Evolutionary conservation across 2,797 vertebrate species (phyloP).

Genomic region (Leuciscus waleckii): DNA sequence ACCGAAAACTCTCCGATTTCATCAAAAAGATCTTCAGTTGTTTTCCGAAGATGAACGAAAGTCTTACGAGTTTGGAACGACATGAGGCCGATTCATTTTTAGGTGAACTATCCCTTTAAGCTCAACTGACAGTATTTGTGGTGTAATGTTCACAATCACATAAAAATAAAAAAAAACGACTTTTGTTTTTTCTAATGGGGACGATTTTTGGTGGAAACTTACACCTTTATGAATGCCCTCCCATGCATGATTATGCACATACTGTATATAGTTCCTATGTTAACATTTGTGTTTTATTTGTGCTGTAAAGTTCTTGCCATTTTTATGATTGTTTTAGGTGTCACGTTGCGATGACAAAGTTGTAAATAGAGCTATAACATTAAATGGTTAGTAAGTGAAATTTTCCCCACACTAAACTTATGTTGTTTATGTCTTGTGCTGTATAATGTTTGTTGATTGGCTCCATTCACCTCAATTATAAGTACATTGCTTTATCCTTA

Average conservation of each 20-base stretch:
- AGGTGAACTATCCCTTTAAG: too few species aligned
- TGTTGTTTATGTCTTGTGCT: neutral
- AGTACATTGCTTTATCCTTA: neutral
- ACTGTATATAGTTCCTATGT: neutral
- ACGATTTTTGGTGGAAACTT: too few species aligned
- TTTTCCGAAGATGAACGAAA: too few species aligned
- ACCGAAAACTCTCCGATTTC: too few species aligned
- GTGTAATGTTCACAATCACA: neutral
- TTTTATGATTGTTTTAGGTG: neutral
- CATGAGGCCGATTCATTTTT: too few species aligned
- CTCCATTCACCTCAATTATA: neutral
- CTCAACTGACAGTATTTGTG: neutral
- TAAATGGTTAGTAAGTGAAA: neutral
- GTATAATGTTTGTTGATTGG: neutral
- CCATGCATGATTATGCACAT: neutral
- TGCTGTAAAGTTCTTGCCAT: neutral
- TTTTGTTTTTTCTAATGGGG: too few species aligned
- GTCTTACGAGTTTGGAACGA: too few species aligned
- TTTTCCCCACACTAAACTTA: neutral
- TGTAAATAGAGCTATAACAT: neutral
- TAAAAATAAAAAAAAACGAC: neutral
- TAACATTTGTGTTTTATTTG: neutral
- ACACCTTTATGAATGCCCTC: neutral
- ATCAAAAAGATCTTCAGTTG: too few species aligned
- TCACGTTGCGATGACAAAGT: neutral